Evolutionary conservation across 2,888 invertebrate species (phyloP).

Genomic region (Emmelina monodactyla): DNA sequence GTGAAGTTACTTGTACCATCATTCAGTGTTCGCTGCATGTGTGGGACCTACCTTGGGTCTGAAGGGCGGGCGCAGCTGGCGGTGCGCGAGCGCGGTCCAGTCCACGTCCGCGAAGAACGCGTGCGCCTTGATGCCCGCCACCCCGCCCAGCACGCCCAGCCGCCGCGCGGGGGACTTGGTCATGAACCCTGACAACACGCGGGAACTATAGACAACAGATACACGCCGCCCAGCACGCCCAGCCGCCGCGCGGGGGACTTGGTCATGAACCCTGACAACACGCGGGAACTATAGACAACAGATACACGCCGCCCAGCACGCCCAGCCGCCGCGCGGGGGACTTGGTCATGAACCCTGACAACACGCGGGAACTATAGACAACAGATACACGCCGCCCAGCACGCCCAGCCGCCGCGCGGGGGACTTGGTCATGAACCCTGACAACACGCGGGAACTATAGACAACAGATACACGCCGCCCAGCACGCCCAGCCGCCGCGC

Average conservation of each 20-base stretch:
- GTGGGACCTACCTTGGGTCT: conserved; percentile 86
- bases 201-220: no score
- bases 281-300: no score
- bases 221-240: conserved; percentile 84
- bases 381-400: conserved; percentile 73
- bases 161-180: conserved; percentile 95
- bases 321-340: conserved; percentile 93
- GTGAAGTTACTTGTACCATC: neutral
- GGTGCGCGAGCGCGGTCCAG: conserved; percentile 92
- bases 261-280: conserved; percentile 96
- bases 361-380: no score
- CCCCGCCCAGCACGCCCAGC: conserved; percentile 85
- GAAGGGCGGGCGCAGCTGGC: conserved; percentile 96
- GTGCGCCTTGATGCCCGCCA: conserved; percentile 89
- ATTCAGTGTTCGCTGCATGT: neutral
- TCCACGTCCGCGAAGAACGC: conserved; percentile 94
- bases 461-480: conserved; percentile 71
- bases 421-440: conserved; percentile 97
- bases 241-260: conserved; percentile 94
- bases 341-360: conserved; percentile 97
- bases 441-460: no score
- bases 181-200: conserved; percentile 95
- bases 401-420: conserved; percentile 94
- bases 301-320: conserved; percentile 80
- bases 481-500: conserved; percentile 92